phyloP scores from a whole-genome alignment of 2,888 invertebrate genomes.

The Hydrotaea cyrtoneurina region DNA sequence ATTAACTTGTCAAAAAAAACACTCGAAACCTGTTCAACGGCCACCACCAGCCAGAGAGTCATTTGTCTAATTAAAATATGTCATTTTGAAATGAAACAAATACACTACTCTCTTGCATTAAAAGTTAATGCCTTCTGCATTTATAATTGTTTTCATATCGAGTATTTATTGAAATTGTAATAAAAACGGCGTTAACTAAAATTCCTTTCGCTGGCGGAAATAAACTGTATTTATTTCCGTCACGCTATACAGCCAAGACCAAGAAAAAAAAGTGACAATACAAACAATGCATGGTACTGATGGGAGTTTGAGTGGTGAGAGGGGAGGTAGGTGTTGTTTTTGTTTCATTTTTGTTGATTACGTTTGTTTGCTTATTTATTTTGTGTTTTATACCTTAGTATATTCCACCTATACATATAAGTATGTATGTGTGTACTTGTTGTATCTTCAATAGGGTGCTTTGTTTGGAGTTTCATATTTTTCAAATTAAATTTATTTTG shows the following conservation, averaged over 20 bases:
- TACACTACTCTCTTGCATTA: conserved; percentile 25
- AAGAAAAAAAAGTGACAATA: conserved; percentile 13
- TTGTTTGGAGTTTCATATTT: no score
- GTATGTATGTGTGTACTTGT: no score
- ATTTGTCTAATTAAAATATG: conserved; percentile 17
- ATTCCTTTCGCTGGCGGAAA: conserved; percentile 45
- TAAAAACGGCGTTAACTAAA: neutral
- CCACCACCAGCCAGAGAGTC: neutral
- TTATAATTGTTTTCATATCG: conserved; percentile 31
- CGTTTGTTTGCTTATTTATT: conserved; percentile 20
- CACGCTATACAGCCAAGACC: neutral
- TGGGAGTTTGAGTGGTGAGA: conserved; percentile 6
- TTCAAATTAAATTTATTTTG: no score
- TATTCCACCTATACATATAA: neutral
- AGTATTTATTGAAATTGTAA: conserved; percentile 17
- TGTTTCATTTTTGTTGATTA: conserved; percentile 13
- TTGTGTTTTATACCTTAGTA: neutral
- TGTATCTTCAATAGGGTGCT: no score
- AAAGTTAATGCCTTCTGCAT: conserved; percentile 26
- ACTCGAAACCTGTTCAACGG: neutral
- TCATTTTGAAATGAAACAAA: conserved; percentile 21
- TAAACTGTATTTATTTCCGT: conserved; percentile 59
- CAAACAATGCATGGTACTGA: conserved; percentile 22
- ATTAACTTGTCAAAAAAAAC: neutral
- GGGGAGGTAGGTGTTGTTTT: neutral